Percentiles rank a stretch among this genome's conserved stretches.
Conservation (phyloP, 92 coral and sea anemone species). For the Epizoanthus fatuus region DNA sequence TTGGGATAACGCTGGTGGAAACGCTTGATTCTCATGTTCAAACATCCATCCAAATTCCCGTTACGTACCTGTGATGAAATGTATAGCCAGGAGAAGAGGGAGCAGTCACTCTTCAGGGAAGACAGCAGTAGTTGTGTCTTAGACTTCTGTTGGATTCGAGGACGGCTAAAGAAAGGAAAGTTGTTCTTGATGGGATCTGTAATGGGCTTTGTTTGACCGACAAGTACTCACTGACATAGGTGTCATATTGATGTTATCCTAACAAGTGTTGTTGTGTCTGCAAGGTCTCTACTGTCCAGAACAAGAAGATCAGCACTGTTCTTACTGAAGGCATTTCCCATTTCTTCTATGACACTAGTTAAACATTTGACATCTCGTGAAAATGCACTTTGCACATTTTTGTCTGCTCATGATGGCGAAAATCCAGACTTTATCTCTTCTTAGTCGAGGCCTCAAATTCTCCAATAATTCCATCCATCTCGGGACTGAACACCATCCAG, state of each 20-base stretch:
- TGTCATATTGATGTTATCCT: constrained; percentile 32
- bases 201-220: constrained; percentile 43
- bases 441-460: constrained; percentile 32
- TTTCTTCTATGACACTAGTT: constrained; percentile 8
- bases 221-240: constrained; percentile 45
- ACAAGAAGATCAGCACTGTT: constrained; percentile 32
- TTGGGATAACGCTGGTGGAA: constrained; percentile 36
- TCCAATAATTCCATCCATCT: constrained; percentile 25
- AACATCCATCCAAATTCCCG: constrained; percentile 1
- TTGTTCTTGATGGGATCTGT: constrained; percentile 54
- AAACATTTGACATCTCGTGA: neutral
- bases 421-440: constrained; percentile 1
- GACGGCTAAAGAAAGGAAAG: constrained; percentile 36
- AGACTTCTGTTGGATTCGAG: constrained; percentile 47
- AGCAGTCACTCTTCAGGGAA: constrained; percentile 46
- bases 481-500: constrained; percentile 49
- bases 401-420: constrained; percentile 15
- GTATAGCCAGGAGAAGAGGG: constrained; percentile 30
- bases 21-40: neutral
- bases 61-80: constrained; percentile 22
- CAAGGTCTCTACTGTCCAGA: constrained; percentile 49
- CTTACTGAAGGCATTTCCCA: constrained; percentile 20
- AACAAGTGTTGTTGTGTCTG: constrained; percentile 16
- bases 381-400: constrained; percentile 32
- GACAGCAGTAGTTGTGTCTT: constrained; percentile 44